These are phyloP conservation scores for Clarias gariepinus DNA, from an alignment of 2,113 vertebrate species.

Conservation along the genomic window DNA sequence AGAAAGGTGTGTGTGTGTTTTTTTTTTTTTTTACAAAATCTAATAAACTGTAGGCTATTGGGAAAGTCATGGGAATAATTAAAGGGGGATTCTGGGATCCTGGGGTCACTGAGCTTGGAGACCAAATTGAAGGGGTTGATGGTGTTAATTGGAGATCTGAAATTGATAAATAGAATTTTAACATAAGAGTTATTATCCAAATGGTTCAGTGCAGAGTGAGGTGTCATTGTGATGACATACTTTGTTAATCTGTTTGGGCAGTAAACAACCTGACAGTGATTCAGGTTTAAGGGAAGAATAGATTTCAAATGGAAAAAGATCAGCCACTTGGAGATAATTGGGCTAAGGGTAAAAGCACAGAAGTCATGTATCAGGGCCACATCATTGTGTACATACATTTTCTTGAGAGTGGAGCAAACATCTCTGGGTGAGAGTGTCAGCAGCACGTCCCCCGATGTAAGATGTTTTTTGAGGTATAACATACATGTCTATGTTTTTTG, in stretches of 20 bases:
- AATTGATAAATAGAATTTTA: neutral
- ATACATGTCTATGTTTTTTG: too few species aligned
- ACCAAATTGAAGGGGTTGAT: neutral
- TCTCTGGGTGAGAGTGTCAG: too few species aligned
- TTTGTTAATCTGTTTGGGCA: neutral
- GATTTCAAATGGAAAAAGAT: neutral
- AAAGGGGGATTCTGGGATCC: neutral
- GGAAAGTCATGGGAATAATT: neutral
- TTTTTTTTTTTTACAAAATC: too few species aligned
- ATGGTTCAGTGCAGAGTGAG: neutral
- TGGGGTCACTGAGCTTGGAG: neutral
- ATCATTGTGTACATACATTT: neutral
- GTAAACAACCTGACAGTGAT: neutral
- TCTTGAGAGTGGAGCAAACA: neutral
- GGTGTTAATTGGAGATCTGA: neutral
- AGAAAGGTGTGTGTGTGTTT: too few species aligned
- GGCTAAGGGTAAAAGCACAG: neutral
- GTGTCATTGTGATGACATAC: neutral
- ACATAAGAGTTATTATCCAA: neutral
- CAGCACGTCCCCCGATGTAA: too few species aligned
- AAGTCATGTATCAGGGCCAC: neutral
- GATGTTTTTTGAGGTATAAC: too few species aligned
- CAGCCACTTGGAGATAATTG: neutral
- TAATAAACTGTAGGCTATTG: too few species aligned
- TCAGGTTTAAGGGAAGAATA: too few species aligned